Evolutionary conservation across 1,140 invertebrate species (phyloP).

Genomic region (Nebria ingens): DNA sequence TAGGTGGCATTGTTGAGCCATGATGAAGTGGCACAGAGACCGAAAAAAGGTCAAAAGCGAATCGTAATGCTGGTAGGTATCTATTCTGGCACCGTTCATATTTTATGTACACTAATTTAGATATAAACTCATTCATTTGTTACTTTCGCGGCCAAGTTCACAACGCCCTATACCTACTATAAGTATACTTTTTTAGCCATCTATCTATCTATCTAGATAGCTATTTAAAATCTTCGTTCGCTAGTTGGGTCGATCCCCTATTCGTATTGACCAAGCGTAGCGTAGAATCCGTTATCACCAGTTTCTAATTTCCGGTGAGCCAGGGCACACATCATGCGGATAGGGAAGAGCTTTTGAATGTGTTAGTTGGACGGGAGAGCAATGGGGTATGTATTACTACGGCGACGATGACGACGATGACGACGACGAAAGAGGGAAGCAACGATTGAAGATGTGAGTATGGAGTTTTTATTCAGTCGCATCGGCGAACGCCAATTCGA

Average conservation of each 20-base stretch:
- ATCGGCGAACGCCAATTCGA: not conserved
- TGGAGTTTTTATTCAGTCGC: not conserved
- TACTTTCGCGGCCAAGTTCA: not conserved
- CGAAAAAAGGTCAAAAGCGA: not conserved
- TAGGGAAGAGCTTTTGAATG: too few relatives aligned
- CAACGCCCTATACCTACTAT: not conserved
- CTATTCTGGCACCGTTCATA: not conserved
- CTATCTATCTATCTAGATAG: too few relatives aligned
- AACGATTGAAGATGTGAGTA: too few relatives aligned
- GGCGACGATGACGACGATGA: too few relatives aligned
- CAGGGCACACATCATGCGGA: not conserved
- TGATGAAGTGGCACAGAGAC: too few relatives aligned
- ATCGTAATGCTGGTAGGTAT: not conserved
- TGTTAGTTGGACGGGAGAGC: too few relatives aligned
- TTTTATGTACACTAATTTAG: not conserved
- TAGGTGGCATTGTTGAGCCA: too few relatives aligned
- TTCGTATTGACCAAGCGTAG: not conserved
- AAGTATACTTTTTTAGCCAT: not conserved
- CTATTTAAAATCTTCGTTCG: constrained; percentile 5
- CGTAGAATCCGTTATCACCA: not conserved
- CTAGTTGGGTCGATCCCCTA: not conserved
- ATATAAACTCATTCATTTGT: not conserved
- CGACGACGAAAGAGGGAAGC: too few relatives aligned
- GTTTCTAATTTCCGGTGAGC: constrained; percentile 5
- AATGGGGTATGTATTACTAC: too few relatives aligned